Evolutionary conservation across 2,888 invertebrate genomes (phyloP).

Genomic region (Drosophila macrothrix): DNA sequence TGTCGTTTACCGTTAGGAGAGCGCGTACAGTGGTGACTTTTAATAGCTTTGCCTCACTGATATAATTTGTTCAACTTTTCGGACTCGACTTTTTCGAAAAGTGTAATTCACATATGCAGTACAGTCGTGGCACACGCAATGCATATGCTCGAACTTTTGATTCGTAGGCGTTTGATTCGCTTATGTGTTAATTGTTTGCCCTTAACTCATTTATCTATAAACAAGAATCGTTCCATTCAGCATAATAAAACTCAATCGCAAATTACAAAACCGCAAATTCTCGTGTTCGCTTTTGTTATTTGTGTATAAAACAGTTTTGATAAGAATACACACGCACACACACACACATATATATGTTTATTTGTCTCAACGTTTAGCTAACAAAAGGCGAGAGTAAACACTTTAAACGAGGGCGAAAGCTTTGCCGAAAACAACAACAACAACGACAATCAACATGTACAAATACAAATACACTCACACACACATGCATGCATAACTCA

Average conservation of each 20-base stretch:
- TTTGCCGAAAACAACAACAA: constrained; percentile 24
- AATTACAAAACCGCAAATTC: neutral
- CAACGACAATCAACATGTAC: constrained; percentile 19
- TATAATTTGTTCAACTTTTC: constrained; percentile 18
- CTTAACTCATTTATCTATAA: neutral
- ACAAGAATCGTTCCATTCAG: neutral
- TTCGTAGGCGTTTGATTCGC: neutral
- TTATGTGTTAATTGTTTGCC: neutral
- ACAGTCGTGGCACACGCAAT: constrained; percentile 44
- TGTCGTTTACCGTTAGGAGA: constrained; percentile 56
- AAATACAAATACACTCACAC: constrained; percentile 3
- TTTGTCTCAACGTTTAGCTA: constrained; percentile 35
- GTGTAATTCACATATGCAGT: constrained; percentile 38
- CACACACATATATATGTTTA: constrained; percentile 19
- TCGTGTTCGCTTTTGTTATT: neutral
- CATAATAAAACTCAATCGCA: neutral
- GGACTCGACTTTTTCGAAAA: constrained; percentile 34
- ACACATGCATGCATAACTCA: constrained; percentile 13
- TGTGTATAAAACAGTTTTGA: constrained; percentile 21
- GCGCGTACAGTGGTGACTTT: constrained; percentile 75
- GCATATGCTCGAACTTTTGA: neutral
- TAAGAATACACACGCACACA: constrained; percentile 21
- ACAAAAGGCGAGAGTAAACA: constrained; percentile 30
- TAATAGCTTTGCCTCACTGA: constrained; percentile 31
- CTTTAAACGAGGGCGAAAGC: constrained; percentile 22